Percentiles rank a stretch among this genome's conserved stretches.
These are phyloP conservation scores for Acyrthosiphon pisum DNA, from an alignment of 1,140 invertebrate genomes.

Conservation along the genomic window DNA sequence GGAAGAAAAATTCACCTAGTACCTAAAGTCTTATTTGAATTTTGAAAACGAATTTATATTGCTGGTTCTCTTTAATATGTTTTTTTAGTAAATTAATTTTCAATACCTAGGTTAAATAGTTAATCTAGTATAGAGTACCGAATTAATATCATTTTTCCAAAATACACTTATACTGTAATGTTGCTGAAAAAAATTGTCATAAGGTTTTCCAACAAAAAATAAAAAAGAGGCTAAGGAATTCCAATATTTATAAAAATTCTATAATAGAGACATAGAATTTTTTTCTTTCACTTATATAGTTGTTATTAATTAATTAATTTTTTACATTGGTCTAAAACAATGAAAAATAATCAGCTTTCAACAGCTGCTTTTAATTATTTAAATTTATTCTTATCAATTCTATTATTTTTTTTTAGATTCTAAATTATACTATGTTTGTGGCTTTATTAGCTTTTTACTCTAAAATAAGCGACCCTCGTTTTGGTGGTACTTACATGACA, in stretches of 20 bases:
- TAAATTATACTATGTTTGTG: constrained; percentile 78
- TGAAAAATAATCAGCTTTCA: neutral
- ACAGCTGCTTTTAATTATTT: neutral
- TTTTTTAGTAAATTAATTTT: neutral
- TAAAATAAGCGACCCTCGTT: constrained; percentile 86
- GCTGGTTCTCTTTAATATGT: neutral
- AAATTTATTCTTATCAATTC: neutral
- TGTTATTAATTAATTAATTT: neutral
- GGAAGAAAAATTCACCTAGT: neutral
- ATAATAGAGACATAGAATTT: too few relatives aligned
- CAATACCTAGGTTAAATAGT: neutral
- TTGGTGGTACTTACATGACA: constrained; percentile 99
- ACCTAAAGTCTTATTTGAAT: neutral
- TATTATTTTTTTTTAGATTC: constrained; percentile 22
- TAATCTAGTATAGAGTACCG: neutral
- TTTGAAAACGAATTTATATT: neutral
- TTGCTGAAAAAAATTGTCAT: neutral
- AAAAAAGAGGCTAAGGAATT: neutral
- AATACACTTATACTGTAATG: neutral
- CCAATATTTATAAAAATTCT: neutral
- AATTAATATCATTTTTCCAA: neutral
- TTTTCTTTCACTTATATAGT: neutral
- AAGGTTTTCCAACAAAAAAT: neutral
- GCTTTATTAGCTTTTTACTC: constrained; percentile 83
- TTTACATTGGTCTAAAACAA: too few relatives aligned